Conservation (phyloP, 2,888 invertebrate species). For the Prenolepis imparis region DNA sequence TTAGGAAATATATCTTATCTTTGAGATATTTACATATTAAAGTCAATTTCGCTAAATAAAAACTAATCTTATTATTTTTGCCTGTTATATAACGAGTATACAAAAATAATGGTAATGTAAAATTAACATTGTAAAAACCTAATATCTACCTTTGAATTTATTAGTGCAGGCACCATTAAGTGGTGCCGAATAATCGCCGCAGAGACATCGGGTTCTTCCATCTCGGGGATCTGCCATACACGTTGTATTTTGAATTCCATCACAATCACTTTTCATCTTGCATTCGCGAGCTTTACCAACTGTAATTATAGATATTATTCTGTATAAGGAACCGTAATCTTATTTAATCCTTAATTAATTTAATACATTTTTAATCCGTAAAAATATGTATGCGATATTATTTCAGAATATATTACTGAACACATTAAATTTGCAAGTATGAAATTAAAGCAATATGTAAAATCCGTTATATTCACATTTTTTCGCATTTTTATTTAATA, state of each 20-base stretch:
- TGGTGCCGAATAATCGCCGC: slow-evolving; percentile 90
- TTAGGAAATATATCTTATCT: background rate
- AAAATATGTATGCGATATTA: slow-evolving; percentile 15
- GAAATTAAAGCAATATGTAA: background rate
- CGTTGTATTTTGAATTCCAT: slow-evolving; percentile 89
- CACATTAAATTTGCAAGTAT: background rate
- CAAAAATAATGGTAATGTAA: background rate
- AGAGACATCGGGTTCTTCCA: slow-evolving; percentile 89
- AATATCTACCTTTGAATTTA: slow-evolving; percentile 88
- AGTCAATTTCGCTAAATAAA: background rate
- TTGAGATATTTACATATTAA: background rate
- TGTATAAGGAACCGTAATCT: slow-evolving; percentile 4
- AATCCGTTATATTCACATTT: background rate
- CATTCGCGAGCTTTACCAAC: slow-evolving; percentile 89
- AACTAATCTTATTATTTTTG: background rate
- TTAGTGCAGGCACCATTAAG: slow-evolving; percentile 90
- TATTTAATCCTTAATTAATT: slow-evolving; percentile 10
- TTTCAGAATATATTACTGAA: background rate
- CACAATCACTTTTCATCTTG: slow-evolving; percentile 89
- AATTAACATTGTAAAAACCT: background rate
- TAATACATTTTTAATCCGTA: background rate
- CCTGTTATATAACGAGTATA: background rate
- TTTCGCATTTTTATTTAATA: background rate
- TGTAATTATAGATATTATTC: slow-evolving; percentile 65
- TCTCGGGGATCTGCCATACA: slow-evolving; percentile 90